These are phyloP conservation scores for Caenorhabditis japonica DNA, from an alignment of 2,888 invertebrate species.

Conservation along the genomic window DNA sequence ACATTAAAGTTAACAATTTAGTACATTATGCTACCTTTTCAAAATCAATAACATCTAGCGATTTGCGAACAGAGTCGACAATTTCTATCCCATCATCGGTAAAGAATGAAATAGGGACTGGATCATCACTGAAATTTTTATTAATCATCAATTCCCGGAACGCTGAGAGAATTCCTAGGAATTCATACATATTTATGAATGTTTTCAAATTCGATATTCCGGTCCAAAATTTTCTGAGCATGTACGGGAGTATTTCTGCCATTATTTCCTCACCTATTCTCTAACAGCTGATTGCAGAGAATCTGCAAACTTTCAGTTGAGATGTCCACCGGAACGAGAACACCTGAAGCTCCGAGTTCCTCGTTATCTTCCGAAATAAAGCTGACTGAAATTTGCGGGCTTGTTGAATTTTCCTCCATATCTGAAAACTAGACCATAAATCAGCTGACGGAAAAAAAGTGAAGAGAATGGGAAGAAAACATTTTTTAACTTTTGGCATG, in stretches of 20 bases:
- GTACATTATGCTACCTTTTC: slow-evolving; percentile 64
- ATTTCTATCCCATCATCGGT: slow-evolving; percentile 67
- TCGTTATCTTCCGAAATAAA: slow-evolving; percentile 62
- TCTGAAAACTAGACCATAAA: too few relatives aligned
- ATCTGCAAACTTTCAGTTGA: slow-evolving; percentile 68
- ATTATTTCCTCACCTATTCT: slow-evolving; percentile 39
- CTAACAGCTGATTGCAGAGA: slow-evolving; percentile 62
- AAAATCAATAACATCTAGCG: slow-evolving; percentile 66
- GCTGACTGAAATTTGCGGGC: slow-evolving; percentile 42
- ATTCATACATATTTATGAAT: too few relatives aligned
- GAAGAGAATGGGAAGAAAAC: too few relatives aligned
- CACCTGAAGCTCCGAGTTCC: slow-evolving; percentile 66
- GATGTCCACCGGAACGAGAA: slow-evolving; percentile 69
- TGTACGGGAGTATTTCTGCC: too few relatives aligned
- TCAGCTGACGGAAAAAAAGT: too few relatives aligned
- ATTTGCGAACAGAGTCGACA: slow-evolving; percentile 65
- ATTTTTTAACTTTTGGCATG: too few relatives aligned
- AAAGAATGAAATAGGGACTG: slow-evolving; percentile 70
- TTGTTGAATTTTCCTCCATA: slow-evolving; percentile 22
- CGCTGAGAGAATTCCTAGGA: too few relatives aligned
- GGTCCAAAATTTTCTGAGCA: too few relatives aligned
- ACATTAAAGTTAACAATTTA: too few relatives aligned
- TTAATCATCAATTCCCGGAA: too few relatives aligned
- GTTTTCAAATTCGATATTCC: too few relatives aligned
- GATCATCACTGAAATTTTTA: slow-evolving; percentile 59